Percentiles rank a stretch among this genome's conserved stretches.
Evolutionary conservation across 1,140 invertebrate species (phyloP).

Genomic region (Sitophilus oryzae): DNA sequence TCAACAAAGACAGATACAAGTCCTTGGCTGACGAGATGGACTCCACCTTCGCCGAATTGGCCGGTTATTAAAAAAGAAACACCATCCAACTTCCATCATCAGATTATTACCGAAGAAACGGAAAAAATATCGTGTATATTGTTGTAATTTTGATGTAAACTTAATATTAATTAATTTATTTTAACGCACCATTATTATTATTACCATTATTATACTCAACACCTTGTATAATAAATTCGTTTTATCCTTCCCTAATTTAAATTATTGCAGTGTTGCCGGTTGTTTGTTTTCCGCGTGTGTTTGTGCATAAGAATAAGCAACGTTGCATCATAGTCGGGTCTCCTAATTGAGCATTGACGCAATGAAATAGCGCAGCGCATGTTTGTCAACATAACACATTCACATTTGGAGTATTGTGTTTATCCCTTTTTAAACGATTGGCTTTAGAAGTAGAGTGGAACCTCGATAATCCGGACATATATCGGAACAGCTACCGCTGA

Average conservation of each 20-base stretch:
- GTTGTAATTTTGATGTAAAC: conserved; percentile 24
- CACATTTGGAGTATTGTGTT: too few species aligned
- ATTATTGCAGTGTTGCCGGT: too few species aligned
- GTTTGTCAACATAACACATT: too few species aligned
- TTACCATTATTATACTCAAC: conserved; percentile 15
- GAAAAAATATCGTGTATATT: conserved; percentile 23
- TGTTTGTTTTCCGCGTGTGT: too few species aligned
- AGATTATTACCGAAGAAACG: neutral
- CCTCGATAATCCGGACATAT: too few species aligned
- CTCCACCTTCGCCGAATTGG: conserved; percentile 94
- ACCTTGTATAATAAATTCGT: conserved; percentile 21
- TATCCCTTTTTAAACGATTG: too few species aligned
- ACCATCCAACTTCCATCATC: conserved; percentile 6
- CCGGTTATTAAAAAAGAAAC: conserved; percentile 60
- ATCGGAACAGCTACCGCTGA: too few species aligned
- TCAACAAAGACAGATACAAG: conserved; percentile 99
- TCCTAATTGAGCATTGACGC: too few species aligned
- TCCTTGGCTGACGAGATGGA: conserved; percentile 93
- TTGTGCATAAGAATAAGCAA: too few species aligned
- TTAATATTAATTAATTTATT: conserved; percentile 20
- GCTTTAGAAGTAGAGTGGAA: too few species aligned
- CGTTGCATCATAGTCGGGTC: too few species aligned
- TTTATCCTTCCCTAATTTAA: conserved; percentile 18
- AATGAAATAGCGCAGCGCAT: too few species aligned
- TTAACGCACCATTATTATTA: conserved; percentile 21